A percentile compares a stretch with the other conserved stretches of the same genome.
phyloP scores from a whole-genome alignment of 2,888 invertebrate species.

The Drosophila colorata region DNA sequence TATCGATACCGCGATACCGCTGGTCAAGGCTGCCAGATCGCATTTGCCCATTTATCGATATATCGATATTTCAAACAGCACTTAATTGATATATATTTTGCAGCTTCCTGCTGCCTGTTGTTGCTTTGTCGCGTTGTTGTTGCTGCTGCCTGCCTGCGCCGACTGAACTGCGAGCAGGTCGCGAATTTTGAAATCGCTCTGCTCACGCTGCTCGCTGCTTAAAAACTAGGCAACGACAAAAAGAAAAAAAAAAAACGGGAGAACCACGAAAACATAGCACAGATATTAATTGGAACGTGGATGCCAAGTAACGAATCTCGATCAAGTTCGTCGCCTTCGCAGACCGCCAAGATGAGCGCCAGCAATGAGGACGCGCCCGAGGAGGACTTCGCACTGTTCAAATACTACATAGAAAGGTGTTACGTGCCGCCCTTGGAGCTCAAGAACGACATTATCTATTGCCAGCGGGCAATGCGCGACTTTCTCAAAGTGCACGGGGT shows the following conservation, averaged over 20 bases:
- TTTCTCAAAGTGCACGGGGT: conserved; percentile 84
- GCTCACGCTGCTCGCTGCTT: conserved; percentile 27
- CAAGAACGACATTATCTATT: conserved; percentile 84
- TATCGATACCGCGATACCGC: conserved; percentile 47
- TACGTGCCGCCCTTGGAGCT: conserved; percentile 82
- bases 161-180: conserved; percentile 47
- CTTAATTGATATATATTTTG: conserved; percentile 50
- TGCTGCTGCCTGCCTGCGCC: conserved; percentile 43
- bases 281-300: conserved; percentile 3
- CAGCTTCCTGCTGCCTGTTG: conserved; percentile 60
- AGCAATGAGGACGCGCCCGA: conserved; percentile 27
- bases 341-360: conserved; percentile 44
- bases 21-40: conserved; percentile 19
- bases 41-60: conserved; percentile 30
- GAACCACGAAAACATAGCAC: conserved; percentile 4
- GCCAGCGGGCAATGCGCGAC: conserved; percentile 82
- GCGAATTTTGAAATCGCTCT: conserved; percentile 52
- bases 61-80: conserved; percentile 25
- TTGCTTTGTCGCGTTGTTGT: conserved; percentile 55
- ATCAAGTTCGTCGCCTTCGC: conserved; percentile 24
- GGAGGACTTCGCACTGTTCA: conserved; percentile 53
- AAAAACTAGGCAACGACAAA: not conserved
- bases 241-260: not conserved
- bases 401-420: conserved; percentile 75
- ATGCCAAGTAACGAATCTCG: conserved; percentile 26